Conservation (phyloP, 1,140 invertebrate genomes). For the Trigoniulus corallinus region DNA sequence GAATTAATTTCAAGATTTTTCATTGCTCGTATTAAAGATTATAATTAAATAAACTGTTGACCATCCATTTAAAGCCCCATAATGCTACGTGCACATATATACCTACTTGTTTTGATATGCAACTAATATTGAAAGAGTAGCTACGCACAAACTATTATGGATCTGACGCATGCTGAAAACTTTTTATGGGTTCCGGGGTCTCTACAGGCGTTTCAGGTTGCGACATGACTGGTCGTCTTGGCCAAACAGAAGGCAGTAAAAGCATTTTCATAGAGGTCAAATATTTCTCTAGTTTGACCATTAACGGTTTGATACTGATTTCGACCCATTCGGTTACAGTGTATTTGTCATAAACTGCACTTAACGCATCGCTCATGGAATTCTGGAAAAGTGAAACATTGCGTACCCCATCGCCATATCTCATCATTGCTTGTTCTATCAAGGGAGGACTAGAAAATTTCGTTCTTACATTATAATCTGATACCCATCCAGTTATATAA, state of each 20-base stretch:
- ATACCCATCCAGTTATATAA: conserved; percentile 25
- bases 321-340: conserved; percentile 24
- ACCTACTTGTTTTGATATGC: no score
- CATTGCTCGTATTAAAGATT: no score
- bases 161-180: no score
- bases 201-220: no score
- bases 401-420: conserved; percentile 16
- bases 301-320: conserved; percentile 18
- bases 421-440: conserved; percentile 18
- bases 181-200: no score
- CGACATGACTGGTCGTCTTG: no score
- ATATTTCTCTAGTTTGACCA: neutral
- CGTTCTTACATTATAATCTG: conserved; percentile 19
- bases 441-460: conserved; percentile 26
- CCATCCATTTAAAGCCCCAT: no score
- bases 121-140: no score
- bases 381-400: conserved; percentile 17
- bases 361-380: conserved; percentile 17
- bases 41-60: no score
- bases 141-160: no score
- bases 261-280: neutral
- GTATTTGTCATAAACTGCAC: conserved; percentile 21
- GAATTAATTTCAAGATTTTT: no score
- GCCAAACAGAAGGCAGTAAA: neutral
- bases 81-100: no score